Conservation (phyloP, 2,113 vertebrate species). For the Hystrix brachyura region DNA sequence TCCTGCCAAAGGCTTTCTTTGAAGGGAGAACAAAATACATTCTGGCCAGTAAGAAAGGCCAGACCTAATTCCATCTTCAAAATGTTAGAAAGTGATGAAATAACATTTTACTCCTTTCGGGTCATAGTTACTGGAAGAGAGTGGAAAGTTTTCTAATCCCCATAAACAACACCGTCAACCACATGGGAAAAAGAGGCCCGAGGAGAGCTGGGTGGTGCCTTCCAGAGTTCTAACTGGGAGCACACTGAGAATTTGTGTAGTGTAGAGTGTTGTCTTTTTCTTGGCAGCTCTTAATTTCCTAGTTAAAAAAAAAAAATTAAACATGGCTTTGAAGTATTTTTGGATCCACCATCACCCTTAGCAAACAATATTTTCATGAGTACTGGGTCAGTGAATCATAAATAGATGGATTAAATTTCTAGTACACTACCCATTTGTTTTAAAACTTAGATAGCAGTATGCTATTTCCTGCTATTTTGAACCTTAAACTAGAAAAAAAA, state of each 20-base stretch:
- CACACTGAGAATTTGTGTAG: not conserved
- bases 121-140: conserved; percentile 54
- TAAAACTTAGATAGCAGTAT: conserved; percentile 24
- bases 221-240: not conserved
- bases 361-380: conserved; percentile 55
- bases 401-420: conserved; percentile 63
- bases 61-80: conserved; percentile 71
- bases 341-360: not conserved
- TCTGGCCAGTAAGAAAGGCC: conserved; percentile 68
- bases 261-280: not conserved
- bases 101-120: conserved; percentile 52
- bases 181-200: not conserved
- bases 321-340: conserved; percentile 24
- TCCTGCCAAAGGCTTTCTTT: conserved; percentile 73
- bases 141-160: conserved; percentile 43
- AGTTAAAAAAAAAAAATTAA: not conserved
- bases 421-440: conserved; percentile 41
- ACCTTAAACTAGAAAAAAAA: not conserved
- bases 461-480: not conserved
- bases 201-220: not conserved
- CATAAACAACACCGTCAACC: conserved; percentile 25
- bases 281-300: conserved; percentile 11
- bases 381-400: conserved; percentile 37
- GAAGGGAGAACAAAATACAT: conserved; percentile 75
- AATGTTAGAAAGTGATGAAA: conserved; percentile 78